Evolutionary conservation across 2,113 vertebrate species (phyloP).

Genomic region (Patagioenas fasciata): DNA sequence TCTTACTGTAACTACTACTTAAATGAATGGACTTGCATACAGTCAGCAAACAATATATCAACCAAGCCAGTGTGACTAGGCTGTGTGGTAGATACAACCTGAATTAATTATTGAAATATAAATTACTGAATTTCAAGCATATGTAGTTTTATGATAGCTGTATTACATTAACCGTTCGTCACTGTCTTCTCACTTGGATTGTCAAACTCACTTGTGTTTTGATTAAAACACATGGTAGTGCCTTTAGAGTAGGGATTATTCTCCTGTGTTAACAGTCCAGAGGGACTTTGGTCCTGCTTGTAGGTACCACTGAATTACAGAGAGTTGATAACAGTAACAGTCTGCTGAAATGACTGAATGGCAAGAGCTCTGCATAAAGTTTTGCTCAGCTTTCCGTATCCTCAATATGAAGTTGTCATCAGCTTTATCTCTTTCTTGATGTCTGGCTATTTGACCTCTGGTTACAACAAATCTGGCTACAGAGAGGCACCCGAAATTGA

Average conservation of each 20-base stretch:
- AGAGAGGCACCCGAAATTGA: neutral
- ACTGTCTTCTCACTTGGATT: neutral
- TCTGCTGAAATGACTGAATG: neutral
- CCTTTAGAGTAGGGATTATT: neutral
- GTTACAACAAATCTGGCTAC: neutral
- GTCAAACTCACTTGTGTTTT: neutral
- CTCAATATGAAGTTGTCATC: neutral
- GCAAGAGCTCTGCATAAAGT: neutral
- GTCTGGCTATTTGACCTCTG: neutral
- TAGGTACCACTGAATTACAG: neutral
- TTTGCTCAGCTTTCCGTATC: neutral
- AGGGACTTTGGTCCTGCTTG: neutral
- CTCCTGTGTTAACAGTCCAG: neutral
- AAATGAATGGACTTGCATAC: neutral
- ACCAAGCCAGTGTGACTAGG: neutral
- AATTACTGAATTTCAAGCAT: neutral
- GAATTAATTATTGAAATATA: conserved; percentile 5
- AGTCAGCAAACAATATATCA: neutral
- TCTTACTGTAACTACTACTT: neutral
- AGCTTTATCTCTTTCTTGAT: neutral
- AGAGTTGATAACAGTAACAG: neutral
- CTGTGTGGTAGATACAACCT: neutral
- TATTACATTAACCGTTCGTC: neutral
- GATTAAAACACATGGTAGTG: neutral
- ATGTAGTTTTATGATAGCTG: neutral